Evolutionary conservation across 2,797 vertebrate species (phyloP).

Genomic region (Mareca penelope): DNA sequence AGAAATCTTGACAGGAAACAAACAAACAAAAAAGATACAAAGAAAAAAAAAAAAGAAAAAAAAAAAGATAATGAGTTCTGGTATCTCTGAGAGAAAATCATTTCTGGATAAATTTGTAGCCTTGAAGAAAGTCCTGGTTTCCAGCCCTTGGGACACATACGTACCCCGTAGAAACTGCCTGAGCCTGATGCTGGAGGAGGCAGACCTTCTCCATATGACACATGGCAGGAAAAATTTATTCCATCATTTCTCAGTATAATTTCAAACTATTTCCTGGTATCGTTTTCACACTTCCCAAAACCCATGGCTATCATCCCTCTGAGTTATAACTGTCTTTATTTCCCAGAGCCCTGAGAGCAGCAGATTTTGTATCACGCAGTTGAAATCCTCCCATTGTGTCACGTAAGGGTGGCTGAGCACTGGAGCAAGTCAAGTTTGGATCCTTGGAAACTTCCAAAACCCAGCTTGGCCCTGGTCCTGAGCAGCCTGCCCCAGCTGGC

Average conservation of each 20-base stretch:
- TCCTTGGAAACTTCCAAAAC: neutral
- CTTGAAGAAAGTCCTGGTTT: neutral
- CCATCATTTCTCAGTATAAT: neutral
- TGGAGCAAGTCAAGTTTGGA: neutral
- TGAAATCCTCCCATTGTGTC: neutral
- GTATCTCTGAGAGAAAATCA: neutral
- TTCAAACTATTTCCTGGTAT: neutral
- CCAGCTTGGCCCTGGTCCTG: neutral
- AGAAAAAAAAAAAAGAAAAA: neutral
- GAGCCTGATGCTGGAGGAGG: neutral
- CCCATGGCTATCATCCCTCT: neutral
- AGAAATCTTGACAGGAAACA: neutral
- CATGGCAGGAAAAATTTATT: neutral
- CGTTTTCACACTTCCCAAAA: neutral
- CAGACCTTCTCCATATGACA: neutral
- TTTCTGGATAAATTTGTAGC: neutral
- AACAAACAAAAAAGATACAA: neutral
- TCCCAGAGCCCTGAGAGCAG: neutral
- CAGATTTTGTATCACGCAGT: neutral
- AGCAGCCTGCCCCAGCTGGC: neutral
- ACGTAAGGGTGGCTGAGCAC: rapidly evolving
- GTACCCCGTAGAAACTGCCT: neutral
- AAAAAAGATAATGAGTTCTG: neutral
- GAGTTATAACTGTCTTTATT: neutral
- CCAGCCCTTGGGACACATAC: neutral